phyloP scores from a whole-genome alignment of 2,113 vertebrate species.

The Prolemur simus region DNA sequence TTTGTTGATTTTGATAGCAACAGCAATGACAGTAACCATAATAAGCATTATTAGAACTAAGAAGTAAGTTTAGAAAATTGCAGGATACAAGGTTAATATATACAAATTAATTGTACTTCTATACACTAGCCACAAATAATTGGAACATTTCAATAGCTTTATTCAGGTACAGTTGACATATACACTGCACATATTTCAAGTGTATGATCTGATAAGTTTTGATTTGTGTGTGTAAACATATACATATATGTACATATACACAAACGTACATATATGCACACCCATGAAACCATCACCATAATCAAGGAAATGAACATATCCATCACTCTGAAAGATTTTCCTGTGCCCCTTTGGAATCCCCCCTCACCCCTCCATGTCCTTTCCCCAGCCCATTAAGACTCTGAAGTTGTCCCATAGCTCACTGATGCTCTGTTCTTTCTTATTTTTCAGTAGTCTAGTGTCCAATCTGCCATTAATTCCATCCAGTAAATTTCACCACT shows the following conservation, averaged over 20 bases:
- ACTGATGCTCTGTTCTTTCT: not conserved
- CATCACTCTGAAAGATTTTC: not conserved
- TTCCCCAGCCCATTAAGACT: not conserved
- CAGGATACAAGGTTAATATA: not conserved
- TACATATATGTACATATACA: no score
- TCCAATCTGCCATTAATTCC: not conserved
- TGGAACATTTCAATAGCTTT: not conserved
- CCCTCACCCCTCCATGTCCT: not conserved
- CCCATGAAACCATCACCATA: not conserved
- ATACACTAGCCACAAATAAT: not conserved
- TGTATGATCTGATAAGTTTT: not conserved
- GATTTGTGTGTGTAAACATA: no score
- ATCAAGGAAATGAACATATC: not conserved
- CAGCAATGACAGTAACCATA: not conserved
- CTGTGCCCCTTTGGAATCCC: not conserved
- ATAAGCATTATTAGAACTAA: not conserved
- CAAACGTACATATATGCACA: not conserved
- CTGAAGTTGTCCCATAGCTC: not conserved
- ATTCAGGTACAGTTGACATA: not conserved
- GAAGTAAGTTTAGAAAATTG: not conserved
- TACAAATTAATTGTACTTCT: conserved; percentile 8
- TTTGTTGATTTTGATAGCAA: conserved; percentile 45
- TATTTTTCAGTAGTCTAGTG: not conserved
- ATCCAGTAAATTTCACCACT: not conserved
- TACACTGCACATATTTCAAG: not conserved